Percentiles rank a stretch among this genome's conserved stretches.
These are phyloP conservation scores for Heliconius nattereri DNA, from an alignment of 1,140 invertebrate species.

Conservation along the genomic window DNA sequence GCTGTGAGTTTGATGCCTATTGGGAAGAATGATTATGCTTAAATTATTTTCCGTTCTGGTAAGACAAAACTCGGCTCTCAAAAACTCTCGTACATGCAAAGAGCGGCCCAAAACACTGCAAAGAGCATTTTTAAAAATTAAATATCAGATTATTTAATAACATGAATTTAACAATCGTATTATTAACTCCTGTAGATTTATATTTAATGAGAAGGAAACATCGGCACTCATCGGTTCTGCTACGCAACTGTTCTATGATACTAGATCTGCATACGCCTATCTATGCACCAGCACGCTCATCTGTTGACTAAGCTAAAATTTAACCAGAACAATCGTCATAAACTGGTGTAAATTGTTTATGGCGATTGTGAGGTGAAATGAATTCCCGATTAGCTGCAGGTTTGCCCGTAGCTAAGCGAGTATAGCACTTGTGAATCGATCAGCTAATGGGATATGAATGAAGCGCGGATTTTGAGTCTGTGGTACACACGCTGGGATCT, in stretches of 20 bases:
- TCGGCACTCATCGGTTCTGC: neutral
- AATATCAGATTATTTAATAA: too few relatives aligned
- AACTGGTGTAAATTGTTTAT: constrained; percentile 7
- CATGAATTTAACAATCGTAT: too few relatives aligned
- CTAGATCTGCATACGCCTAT: neutral
- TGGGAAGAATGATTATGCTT: neutral
- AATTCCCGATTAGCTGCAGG: constrained; percentile 43
- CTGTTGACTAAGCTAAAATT: constrained; percentile 42
- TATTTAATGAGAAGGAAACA: neutral
- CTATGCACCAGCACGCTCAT: constrained; percentile 41
- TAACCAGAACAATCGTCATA: constrained; percentile 43
- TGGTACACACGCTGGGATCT: constrained; percentile 68
- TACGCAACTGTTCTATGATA: neutral
- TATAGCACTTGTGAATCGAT: constrained; percentile 74
- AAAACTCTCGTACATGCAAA: too few relatives aligned
- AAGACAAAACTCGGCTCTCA: too few relatives aligned
- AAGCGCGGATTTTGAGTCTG: constrained; percentile 66
- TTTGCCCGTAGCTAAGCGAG: constrained; percentile 57
- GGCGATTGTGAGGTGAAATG: constrained; percentile 39
- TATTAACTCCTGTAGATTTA: too few relatives aligned
- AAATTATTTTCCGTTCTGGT: neutral
- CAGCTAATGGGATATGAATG: constrained; percentile 79
- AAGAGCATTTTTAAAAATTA: too few relatives aligned
- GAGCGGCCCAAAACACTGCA: too few relatives aligned
- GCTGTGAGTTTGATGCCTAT: neutral